A percentile compares a stretch with the other conserved stretches of the same genome.
These are phyloP conservation scores for Mormoops blainvillei DNA, from an alignment of 2,113 vertebrate species.

Conservation along the genomic window DNA sequence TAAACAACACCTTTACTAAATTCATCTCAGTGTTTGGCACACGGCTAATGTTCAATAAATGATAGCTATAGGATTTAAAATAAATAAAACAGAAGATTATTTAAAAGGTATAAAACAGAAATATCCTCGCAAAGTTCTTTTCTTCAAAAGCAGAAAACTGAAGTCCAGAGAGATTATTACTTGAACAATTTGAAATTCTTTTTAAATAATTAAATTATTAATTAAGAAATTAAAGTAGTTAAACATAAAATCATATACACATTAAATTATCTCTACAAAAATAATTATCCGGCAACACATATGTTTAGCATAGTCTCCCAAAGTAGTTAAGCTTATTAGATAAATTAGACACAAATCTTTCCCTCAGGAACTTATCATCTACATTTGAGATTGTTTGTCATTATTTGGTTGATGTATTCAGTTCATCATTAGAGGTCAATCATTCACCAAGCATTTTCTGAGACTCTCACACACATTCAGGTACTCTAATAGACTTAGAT, in stretches of 20 bases:
- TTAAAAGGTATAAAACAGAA: not conserved
- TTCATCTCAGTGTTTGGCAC: not conserved
- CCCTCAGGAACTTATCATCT: not conserved
- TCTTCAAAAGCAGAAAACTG: not conserved
- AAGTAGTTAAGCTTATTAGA: not conserved
- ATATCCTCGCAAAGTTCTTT: not conserved
- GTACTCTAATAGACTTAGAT: not conserved
- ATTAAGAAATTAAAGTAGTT: not conserved
- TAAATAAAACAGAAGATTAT: not conserved
- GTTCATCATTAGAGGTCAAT: not conserved
- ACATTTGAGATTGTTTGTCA: not conserved
- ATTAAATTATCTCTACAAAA: not conserved
- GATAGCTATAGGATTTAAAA: not conserved
- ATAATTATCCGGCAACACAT: not conserved
- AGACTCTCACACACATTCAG: not conserved
- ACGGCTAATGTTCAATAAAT: not conserved
- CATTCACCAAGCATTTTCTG: not conserved
- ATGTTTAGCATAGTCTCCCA: not conserved
- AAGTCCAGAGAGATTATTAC: not conserved
- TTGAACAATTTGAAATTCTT: not conserved
- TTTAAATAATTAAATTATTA: not conserved
- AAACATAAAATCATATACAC: not conserved
- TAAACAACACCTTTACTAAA: not conserved
- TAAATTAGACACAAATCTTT: not conserved
- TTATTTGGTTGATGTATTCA: not conserved